Evolutionary conservation across 2,888 invertebrate species (phyloP).

Genomic region (Allophyes oxyacanthae): DNA sequence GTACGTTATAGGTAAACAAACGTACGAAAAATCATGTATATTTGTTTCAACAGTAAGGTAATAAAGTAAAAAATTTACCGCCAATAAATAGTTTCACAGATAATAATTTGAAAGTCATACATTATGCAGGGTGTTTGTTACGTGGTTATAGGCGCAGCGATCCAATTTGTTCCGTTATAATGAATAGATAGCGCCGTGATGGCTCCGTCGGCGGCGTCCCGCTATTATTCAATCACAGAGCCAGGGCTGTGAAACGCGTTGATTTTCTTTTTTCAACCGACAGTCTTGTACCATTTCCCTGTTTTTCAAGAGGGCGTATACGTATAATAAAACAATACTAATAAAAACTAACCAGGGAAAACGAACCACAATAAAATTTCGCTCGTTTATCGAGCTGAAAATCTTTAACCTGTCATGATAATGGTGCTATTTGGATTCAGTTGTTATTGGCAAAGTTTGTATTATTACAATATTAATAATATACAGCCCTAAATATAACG

Average conservation of each 20-base stretch:
- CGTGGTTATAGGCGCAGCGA: conserved; percentile 2
- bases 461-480: conserved; percentile 17
- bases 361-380: conserved; percentile 21
- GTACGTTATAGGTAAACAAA: conserved; percentile 31
- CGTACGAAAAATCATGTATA: conserved; percentile 23
- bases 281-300: conserved; percentile 20
- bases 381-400: conserved; percentile 31
- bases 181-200: conserved; percentile 4
- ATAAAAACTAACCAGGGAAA: conserved; percentile 39
- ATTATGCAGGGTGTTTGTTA: conserved; percentile 3
- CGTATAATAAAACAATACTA: conserved; percentile 40
- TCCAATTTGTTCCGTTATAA: conserved; percentile 10
- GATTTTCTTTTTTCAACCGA: conserved; percentile 5
- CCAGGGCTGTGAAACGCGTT: background rate
- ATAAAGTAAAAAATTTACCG: conserved; percentile 41
- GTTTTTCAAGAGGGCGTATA: conserved; percentile 36
- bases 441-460: conserved; percentile 27
- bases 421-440: conserved; percentile 22
- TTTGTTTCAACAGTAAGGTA: conserved; percentile 32
- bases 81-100: conserved; percentile 20
- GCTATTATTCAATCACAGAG: conserved; percentile 12
- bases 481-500: conserved; percentile 32
- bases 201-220: background rate
- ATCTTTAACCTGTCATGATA: conserved; percentile 19
- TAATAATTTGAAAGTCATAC: conserved; percentile 15